These are phyloP conservation scores for Pelecanoides urinatrix DNA, from an alignment of 2,113 vertebrate genomes.

Conservation along the genomic window DNA sequence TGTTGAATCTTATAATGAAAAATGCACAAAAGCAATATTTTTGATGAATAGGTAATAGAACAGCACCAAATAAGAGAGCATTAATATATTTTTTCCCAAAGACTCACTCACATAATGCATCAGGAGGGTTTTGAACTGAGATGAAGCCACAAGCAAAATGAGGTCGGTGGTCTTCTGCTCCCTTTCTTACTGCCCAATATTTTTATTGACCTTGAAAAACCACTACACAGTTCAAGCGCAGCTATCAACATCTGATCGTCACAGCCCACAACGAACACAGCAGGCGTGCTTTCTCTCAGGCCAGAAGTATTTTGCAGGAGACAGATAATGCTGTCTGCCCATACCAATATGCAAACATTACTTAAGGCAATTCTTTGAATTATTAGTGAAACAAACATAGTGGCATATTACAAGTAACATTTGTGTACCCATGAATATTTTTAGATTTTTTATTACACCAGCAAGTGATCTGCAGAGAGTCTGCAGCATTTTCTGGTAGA, in stretches of 20 bases:
- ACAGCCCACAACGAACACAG: background rate
- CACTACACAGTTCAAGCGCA: background rate
- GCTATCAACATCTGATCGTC: background rate
- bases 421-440: background rate
- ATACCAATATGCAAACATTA: background rate
- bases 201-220: conserved; percentile 16
- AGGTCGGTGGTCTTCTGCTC: background rate
- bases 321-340: background rate
- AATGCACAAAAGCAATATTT: conserved; percentile 79
- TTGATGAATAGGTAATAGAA: conserved; percentile 82
- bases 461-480: background rate
- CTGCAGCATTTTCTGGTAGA: background rate
- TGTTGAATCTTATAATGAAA: conserved; percentile 84
- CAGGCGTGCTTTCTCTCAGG: background rate
- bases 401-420: background rate
- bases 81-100: conserved; percentile 48
- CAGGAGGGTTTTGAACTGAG: background rate
- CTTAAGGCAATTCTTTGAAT: background rate
- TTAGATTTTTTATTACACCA: background rate
- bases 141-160: background rate
- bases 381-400: background rate
- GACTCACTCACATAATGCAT: conserved; percentile 24
- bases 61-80: conserved; percentile 47
- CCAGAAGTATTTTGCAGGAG: background rate
- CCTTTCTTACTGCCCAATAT: background rate